Conservation (phyloP, 2,797 vertebrate genomes). For the Rhodeus uyekii region DNA sequence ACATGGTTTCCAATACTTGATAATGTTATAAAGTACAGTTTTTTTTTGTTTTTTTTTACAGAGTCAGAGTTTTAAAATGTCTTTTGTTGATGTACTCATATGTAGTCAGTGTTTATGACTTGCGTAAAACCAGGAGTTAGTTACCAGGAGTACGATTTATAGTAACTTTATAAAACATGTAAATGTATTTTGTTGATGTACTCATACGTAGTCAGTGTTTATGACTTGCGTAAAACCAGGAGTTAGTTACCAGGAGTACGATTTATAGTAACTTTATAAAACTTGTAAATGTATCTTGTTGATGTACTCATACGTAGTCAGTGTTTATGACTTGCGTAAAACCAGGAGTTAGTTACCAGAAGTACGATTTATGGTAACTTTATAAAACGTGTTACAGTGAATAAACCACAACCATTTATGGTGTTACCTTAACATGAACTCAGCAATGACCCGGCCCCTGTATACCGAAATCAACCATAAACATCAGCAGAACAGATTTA, state of each 20-base stretch:
- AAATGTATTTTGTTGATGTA: not conserved
- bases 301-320: not conserved
- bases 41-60: too few relatives aligned
- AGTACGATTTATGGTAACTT: not conserved
- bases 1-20: too few relatives aligned
- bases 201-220: not conserved
- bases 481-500: not conserved
- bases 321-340: not conserved
- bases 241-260: too few relatives aligned
- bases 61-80: too few relatives aligned
- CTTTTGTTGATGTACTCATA: not conserved
- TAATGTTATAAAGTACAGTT: too few relatives aligned
- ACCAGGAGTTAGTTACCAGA: not conserved
- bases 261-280: too few relatives aligned
- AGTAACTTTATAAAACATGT: too few relatives aligned
- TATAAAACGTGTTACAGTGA: not conserved
- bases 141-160: too few relatives aligned
- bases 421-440: not conserved
- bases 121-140: too few relatives aligned
- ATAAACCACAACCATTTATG: not conserved
- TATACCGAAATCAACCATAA: not conserved
- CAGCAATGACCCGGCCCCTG: not conserved
- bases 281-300: too few relatives aligned
- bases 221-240: too few relatives aligned
- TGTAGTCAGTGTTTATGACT: too few relatives aligned